A percentile compares a stretch with the other conserved stretches of the same genome.
Evolutionary conservation across 2,797 vertebrate genomes (phyloP).

Genomic region (Molossus alvarezi): DNA sequence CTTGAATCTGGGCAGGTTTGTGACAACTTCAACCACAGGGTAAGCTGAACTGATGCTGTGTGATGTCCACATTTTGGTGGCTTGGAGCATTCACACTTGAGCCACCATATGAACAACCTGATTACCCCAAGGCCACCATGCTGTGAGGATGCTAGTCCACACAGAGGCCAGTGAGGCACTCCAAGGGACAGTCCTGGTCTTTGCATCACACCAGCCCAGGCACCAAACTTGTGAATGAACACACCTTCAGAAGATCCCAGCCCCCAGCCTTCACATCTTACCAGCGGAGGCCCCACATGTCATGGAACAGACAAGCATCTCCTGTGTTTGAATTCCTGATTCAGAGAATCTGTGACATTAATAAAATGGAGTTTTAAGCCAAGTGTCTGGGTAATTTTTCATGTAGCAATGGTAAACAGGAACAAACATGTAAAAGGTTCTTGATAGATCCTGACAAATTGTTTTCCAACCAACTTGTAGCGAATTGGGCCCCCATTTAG

Average conservation of each 20-base stretch:
- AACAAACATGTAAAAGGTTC: slow-evolving; percentile 17
- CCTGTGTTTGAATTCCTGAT: background rate
- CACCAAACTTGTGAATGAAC: background rate
- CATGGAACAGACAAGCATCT: background rate
- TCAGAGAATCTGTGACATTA: background rate
- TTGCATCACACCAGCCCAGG: background rate
- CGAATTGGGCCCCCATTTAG: slow-evolving; percentile 19
- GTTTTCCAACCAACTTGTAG: background rate
- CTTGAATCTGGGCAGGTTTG: background rate
- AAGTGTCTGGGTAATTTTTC: background rate
- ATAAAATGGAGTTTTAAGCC: background rate
- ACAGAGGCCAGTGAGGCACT: background rate
- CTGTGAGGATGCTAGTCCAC: background rate
- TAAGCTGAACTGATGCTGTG: background rate
- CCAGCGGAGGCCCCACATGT: rapidly evolving
- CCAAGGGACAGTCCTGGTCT: background rate
- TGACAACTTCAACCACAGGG: background rate
- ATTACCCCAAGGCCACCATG: background rate
- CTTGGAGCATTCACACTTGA: background rate
- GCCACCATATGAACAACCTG: background rate
- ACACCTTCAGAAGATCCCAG: background rate
- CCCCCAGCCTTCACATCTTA: background rate
- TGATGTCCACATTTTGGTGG: background rate
- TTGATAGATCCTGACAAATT: background rate
- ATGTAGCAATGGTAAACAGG: background rate